These are phyloP conservation scores for Xylophagus ater DNA, from an alignment of 2,888 invertebrate species.

Conservation along the genomic window DNA sequence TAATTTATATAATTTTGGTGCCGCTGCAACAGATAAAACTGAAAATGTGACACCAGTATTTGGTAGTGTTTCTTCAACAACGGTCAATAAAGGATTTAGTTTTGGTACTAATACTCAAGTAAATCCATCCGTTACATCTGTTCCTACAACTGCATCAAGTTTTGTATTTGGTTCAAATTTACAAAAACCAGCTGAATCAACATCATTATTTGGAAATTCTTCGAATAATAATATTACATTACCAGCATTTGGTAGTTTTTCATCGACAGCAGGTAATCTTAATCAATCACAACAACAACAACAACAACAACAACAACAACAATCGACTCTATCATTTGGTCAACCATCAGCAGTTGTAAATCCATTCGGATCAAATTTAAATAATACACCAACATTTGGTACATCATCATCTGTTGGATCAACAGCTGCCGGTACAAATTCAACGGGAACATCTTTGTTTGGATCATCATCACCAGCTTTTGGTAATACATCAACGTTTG, in stretches of 20 bases:
- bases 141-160: slow-evolving; percentile 3
- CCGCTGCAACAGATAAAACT: slow-evolving; percentile 9
- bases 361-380: slow-evolving; percentile 13
- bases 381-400: slow-evolving; percentile 15
- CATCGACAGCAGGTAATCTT: slow-evolving; percentile 10
- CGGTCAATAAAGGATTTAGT: not conserved
- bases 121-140: slow-evolving; percentile 7
- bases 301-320: slow-evolving; percentile 7
- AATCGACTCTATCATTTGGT: slow-evolving; percentile 21
- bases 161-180: slow-evolving; percentile 7
- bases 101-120: slow-evolving; percentile 8
- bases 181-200: slow-evolving; percentile 4
- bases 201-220: not conserved
- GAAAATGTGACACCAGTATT: slow-evolving; percentile 16
- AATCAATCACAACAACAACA: slow-evolving; percentile 5
- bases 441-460: slow-evolving; percentile 12
- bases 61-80: slow-evolving; percentile 17
- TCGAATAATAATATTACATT: slow-evolving; percentile 3
- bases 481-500: slow-evolving; percentile 15
- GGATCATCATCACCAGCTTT: slow-evolving; percentile 14
- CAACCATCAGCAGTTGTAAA: slow-evolving; percentile 9
- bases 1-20: slow-evolving; percentile 13
- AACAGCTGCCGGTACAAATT: slow-evolving; percentile 2
- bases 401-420: slow-evolving; percentile 10
- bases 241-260: slow-evolving; percentile 13